Evolutionary conservation across 2,888 invertebrate species (phyloP).

Genomic region (Mythimna lalbum): DNA sequence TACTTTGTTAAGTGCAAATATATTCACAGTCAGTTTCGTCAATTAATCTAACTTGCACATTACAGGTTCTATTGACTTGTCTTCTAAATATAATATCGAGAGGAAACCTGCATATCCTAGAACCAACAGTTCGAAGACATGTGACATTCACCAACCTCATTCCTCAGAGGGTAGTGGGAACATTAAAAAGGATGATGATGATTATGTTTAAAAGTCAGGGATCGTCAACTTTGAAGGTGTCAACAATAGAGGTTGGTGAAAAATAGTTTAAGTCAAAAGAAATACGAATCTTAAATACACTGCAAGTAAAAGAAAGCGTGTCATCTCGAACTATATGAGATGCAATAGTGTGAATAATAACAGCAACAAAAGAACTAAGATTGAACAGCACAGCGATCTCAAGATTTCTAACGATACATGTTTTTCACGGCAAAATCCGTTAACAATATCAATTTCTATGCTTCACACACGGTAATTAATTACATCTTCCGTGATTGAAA

Average conservation of each 20-base stretch:
- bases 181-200: too few relatives aligned
- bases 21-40: too few relatives aligned
- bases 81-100: too few relatives aligned
- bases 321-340: conserved; percentile 33
- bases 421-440: conserved; percentile 69
- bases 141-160: too few relatives aligned
- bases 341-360: conserved; percentile 57
- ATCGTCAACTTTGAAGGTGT: neutral
- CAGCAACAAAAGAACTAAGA: conserved; percentile 62
- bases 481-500: conserved; percentile 72
- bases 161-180: too few relatives aligned
- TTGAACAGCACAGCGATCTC: conserved; percentile 53
- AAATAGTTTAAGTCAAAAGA: conserved; percentile 1
- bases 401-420: conserved; percentile 70
- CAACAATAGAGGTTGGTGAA: neutral
- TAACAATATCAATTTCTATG: conserved; percentile 76
- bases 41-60: too few relatives aligned
- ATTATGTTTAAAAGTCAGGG: conserved; percentile 15
- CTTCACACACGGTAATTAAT: conserved; percentile 80
- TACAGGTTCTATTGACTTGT: too few relatives aligned
- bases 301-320: conserved; percentile 56
- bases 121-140: too few relatives aligned
- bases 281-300: conserved; percentile 28
- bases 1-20: too few relatives aligned
- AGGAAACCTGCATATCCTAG: too few relatives aligned